These are phyloP conservation scores for Tetramorium alpestre DNA, from an alignment of 1,140 invertebrate genomes.

Conservation along the genomic window DNA sequence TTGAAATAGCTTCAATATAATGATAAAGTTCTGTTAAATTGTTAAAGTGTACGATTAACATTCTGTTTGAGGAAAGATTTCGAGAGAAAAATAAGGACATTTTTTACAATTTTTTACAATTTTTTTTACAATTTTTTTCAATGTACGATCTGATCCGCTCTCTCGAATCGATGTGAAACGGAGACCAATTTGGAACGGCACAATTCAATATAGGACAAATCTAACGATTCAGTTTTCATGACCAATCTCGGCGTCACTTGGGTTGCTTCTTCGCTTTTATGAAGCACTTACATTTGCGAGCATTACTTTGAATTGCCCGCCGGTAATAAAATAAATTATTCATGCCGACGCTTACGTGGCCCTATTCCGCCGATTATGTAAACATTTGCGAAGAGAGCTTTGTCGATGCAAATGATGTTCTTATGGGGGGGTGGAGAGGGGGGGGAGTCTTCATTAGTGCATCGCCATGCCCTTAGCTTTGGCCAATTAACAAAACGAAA, in stretches of 20 bases:
- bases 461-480: background rate
- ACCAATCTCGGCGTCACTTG: constrained; percentile 13
- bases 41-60: background rate
- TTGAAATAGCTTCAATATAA: background rate
- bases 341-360: constrained; percentile 21
- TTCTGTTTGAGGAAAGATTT: background rate
- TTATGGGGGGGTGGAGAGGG: background rate
- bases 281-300: constrained; percentile 42
- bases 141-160: background rate
- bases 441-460: constrained; percentile 21
- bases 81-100: background rate
- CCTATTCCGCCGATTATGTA: constrained; percentile 44
- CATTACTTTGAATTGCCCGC: constrained; percentile 22
- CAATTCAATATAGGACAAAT: background rate
- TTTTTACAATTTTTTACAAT: background rate
- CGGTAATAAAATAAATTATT: constrained; percentile 56
- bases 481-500: constrained; percentile 23
- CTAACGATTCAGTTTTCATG: constrained; percentile 35
- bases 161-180: background rate
- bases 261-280: constrained; percentile 25
- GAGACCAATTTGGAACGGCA: background rate
- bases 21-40: background rate
- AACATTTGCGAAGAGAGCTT: constrained; percentile 26
- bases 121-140: background rate
- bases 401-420: constrained; percentile 14